Evolutionary conservation across 2,888 invertebrate genomes (phyloP).

Genomic region (Chrysolina americana): DNA sequence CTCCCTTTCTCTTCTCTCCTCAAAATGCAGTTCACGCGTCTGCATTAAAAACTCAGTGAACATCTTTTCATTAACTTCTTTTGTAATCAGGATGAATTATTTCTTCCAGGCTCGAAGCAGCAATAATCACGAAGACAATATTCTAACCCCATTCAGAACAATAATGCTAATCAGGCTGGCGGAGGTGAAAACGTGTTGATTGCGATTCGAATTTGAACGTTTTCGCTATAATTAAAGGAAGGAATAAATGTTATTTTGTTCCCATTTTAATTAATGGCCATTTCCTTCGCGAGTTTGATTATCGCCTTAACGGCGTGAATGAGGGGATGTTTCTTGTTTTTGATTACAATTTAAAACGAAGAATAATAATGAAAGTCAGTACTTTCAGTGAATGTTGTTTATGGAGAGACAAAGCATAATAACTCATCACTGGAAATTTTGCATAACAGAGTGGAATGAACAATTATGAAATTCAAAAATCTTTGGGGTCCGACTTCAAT

Average conservation of each 20-base stretch:
- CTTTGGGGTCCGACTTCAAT: no score
- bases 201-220: constrained; percentile 44
- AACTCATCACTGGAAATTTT: no score
- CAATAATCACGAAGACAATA: constrained; percentile 41
- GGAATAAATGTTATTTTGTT: constrained; percentile 40
- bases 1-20: not conserved
- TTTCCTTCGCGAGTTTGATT: constrained; percentile 31
- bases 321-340: constrained; percentile 27
- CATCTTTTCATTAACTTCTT: not conserved
- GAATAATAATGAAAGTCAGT: not conserved
- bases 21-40: not conserved
- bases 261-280: constrained; percentile 38
- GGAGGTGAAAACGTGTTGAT: constrained; percentile 40
- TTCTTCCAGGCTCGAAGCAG: constrained; percentile 24
- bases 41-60: not conserved
- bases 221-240: constrained; percentile 42
- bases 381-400: no score
- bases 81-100: constrained; percentile 19
- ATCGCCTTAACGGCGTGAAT: constrained; percentile 12
- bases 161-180: constrained; percentile 38
- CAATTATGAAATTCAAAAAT: no score
- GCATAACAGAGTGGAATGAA: no score
- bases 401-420: no score
- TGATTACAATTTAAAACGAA: not conserved
- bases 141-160: constrained; percentile 31